These are phyloP conservation scores for Meriones unguiculatus DNA, from an alignment of 2,113 vertebrate genomes.

Conservation along the genomic window DNA sequence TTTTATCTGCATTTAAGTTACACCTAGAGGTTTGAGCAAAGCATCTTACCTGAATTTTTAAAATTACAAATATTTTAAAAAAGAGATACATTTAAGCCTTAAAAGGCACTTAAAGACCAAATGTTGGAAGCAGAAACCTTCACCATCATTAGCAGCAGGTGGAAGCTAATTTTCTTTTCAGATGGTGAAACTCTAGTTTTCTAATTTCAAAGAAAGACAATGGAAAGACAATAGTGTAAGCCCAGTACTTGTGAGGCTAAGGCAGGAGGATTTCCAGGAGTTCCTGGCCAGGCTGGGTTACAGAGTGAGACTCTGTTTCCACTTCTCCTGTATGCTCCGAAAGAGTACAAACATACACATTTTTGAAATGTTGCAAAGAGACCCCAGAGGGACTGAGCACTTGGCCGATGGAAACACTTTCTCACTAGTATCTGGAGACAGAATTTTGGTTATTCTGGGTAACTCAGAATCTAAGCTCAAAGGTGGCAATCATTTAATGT, in stretches of 20 bases:
- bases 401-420: neutral
- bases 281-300: neutral
- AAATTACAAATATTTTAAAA: neutral
- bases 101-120: conserved; percentile 43
- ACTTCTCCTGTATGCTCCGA: neutral
- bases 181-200: conserved; percentile 41
- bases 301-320: neutral
- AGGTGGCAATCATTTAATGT: neutral
- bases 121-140: neutral
- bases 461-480: neutral
- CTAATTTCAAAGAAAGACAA: conserved; percentile 23
- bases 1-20: conserved; percentile 61
- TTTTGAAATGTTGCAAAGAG: neutral
- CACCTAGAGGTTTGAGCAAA: neutral
- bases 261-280: neutral
- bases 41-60: neutral
- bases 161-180: conserved; percentile 48
- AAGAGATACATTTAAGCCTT: neutral
- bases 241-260: neutral
- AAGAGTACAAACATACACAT: neutral
- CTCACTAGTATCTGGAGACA: conserved; percentile 29
- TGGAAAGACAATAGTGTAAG: neutral
- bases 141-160: neutral
- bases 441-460: neutral
- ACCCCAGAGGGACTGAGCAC: neutral